Base-by-base conservation (phyloP, 2,797 vertebrate species). In the Phoebastria nigripes region DNA sequence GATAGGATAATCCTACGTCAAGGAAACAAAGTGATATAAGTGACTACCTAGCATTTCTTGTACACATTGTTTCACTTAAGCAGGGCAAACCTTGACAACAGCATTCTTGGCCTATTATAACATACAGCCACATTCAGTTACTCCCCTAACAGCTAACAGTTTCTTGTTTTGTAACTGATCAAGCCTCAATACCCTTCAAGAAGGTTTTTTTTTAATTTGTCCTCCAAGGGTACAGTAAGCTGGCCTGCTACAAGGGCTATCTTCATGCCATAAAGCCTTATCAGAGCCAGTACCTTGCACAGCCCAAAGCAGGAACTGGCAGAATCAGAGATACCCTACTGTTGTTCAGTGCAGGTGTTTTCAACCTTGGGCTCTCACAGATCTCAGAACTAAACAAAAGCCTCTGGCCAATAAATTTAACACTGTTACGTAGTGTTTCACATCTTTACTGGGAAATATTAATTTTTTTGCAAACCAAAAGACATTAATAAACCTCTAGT, bases 1-100 rank as follows among this genome's bases (percentile, higher is more conserved):
- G 98, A 99, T 99, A 13, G 99, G 99, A 91, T 99, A 99, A 96
- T 99, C 99, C 99, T 99, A 87, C 31, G 67, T 74, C 54, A 62
- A 96, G 35, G 84, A 82, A 86, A 37, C 18, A 37, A 87, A 79
- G 31, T 1, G 9, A 69, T 28, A 2, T 22, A 47, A 80, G 46
- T 37, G 24, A 66, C 41, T 61, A 16, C n/a, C 54, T 15, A 35
- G 18, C 8, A 9, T 35, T 71, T 69, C 37, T 67, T n/a, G n/a
- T 15, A 37, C 11, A 20, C 26, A 9, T 25, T 24, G 24, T 41
- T 49, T 35, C 6, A 2, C 65, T 46, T 9, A 19, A 59, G 44
- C 33, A 52, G 35, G 13, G 28, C 52, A 61, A 89, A 67, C 52
- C 26, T 26, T 10, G 18, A 62, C 28, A 77, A 33, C 42, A 70